These are phyloP conservation scores for Platysternon megacephalum DNA, from an alignment of 2,113 vertebrate genomes.

Conservation along the genomic window DNA sequence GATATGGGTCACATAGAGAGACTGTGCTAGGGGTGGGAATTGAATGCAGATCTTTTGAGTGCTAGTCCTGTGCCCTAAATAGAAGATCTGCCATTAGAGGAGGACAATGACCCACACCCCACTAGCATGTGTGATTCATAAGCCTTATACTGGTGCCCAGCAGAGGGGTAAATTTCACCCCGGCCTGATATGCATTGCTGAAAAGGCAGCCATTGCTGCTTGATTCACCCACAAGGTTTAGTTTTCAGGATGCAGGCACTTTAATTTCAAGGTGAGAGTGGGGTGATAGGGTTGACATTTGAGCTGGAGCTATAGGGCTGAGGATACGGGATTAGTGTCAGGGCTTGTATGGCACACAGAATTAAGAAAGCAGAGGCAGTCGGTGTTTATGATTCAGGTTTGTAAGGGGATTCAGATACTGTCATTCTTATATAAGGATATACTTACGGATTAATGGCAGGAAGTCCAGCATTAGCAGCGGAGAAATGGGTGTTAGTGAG, in stretches of 20 bases:
- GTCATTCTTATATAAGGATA: conserved; percentile 72
- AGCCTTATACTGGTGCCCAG: background rate
- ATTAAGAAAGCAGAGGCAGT: conserved; percentile 68
- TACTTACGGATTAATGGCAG: conserved; percentile 72
- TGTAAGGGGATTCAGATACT: conserved; percentile 69
- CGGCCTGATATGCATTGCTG: background rate
- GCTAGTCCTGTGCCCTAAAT: no score
- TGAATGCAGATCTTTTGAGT: background rate
- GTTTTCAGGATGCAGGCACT: conserved; percentile 30
- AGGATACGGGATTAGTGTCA: conserved; percentile 69
- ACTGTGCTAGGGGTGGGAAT: background rate
- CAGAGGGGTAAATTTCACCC: background rate
- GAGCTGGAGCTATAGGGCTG: conserved; percentile 26
- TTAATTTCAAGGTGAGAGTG: conserved; percentile 60
- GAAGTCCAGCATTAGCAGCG: conserved; percentile 66
- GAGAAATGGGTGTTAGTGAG: conserved; percentile 67
- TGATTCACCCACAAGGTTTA: background rate
- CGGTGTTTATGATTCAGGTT: conserved; percentile 59
- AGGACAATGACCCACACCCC: background rate
- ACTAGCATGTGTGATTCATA: background rate
- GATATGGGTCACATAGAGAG: background rate
- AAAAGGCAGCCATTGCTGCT: background rate
- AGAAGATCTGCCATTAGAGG: background rate
- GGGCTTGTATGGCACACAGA: conserved; percentile 56
- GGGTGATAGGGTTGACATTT: conserved; percentile 43